phyloP scores from a whole-genome alignment of 1,140 invertebrate genomes.

The Eupeodes corollae region DNA sequence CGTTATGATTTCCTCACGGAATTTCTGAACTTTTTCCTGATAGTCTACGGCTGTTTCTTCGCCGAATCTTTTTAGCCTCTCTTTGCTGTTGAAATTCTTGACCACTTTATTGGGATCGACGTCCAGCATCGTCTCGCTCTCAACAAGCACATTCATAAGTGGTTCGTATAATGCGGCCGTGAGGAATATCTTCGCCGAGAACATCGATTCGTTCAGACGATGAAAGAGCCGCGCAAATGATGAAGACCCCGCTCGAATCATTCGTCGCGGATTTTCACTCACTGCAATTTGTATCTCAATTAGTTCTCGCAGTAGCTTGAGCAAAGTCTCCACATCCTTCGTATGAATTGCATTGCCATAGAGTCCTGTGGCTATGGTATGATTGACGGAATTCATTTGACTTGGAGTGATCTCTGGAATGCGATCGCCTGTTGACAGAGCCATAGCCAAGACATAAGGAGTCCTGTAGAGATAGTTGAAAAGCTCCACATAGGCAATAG shows the following conservation, averaged over 20 bases:
- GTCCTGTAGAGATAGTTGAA: slow-evolving; percentile 64
- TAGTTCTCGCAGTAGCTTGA: slow-evolving; percentile 67
- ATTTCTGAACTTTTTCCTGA: slow-evolving; percentile 56
- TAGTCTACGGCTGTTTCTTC: slow-evolving; percentile 59
- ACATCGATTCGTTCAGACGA: slow-evolving; percentile 79
- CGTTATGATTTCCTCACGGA: slow-evolving; percentile 66
- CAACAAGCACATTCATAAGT: slow-evolving; percentile 83
- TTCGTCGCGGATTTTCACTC: slow-evolving; percentile 68
- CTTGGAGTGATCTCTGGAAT: slow-evolving; percentile 44
- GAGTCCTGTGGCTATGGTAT: slow-evolving; percentile 67
- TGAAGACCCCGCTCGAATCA: slow-evolving; percentile 73
- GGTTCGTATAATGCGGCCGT: slow-evolving; percentile 84
- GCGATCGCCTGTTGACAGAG: slow-evolving; percentile 67
- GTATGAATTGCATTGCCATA: slow-evolving; percentile 71
- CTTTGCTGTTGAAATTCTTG: slow-evolving; percentile 38
- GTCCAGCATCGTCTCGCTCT: slow-evolving; percentile 86
- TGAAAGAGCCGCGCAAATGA: slow-evolving; percentile 85
- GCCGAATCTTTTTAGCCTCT: slow-evolving; percentile 56
- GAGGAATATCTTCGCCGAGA: slow-evolving; percentile 84
- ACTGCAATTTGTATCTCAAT: slow-evolving; percentile 72
- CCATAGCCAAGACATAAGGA: slow-evolving; percentile 67
- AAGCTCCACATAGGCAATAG: slow-evolving; percentile 65
- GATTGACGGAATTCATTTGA: slow-evolving; percentile 52
- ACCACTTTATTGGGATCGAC: slow-evolving; percentile 81
- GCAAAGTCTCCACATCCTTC: slow-evolving; percentile 68